These are phyloP conservation scores for Fulmarus glacialis DNA, from an alignment of 2,113 vertebrate species.

Conservation along the genomic window DNA sequence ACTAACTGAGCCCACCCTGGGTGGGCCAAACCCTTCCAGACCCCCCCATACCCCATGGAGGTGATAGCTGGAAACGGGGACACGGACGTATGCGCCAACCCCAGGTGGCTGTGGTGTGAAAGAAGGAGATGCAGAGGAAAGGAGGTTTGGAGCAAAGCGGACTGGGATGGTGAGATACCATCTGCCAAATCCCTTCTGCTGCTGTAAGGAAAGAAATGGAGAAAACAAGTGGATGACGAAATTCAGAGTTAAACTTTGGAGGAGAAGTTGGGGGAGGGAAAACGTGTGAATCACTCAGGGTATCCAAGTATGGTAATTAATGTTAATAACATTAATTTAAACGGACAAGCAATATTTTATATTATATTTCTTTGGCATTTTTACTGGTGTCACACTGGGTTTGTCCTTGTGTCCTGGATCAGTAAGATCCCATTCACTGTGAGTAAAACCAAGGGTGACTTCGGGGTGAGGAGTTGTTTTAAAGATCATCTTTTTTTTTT, in stretches of 20 bases:
- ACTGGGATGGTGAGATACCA: neutral
- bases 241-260: neutral
- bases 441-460: neutral
- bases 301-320: conserved; percentile 17
- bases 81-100: neutral
- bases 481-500: neutral
- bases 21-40: neutral
- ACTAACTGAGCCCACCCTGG: neutral
- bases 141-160: neutral
- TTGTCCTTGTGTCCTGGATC: conserved; percentile 35
- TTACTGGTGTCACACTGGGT: conserved; percentile 20
- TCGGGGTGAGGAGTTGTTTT: neutral
- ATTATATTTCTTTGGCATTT: conserved; percentile 19
- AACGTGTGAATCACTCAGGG: neutral
- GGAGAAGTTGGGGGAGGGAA: neutral
- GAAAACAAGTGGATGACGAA: neutral
- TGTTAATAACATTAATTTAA: conserved; percentile 52
- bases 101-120: neutral
- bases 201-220: neutral
- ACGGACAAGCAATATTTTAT: conserved; percentile 54
- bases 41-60: rapidly evolving
- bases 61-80: neutral
- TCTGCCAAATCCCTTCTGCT: neutral
- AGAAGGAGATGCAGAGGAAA: neutral
- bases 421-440: neutral